phyloP scores from a whole-genome alignment of 2,888 invertebrate genomes.

The Brenthis daphne region DNA sequence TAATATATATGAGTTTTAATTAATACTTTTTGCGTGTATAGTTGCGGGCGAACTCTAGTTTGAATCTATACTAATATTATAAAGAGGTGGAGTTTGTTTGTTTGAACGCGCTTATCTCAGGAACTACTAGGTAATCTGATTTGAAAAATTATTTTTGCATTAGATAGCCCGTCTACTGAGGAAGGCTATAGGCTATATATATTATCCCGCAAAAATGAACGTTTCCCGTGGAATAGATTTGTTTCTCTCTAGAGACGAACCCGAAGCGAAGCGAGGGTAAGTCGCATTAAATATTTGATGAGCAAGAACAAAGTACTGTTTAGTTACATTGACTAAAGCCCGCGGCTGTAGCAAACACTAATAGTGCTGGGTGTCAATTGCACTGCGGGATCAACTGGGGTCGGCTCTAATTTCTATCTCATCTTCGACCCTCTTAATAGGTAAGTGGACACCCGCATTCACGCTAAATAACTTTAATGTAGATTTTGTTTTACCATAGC shows the following conservation, averaged over 20 bases:
- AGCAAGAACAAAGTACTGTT: slow-evolving; percentile 44
- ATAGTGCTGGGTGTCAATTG: slow-evolving; percentile 48
- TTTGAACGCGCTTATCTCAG: too few species aligned
- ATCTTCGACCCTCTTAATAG: slow-evolving; percentile 62
- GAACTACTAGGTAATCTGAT: too few species aligned
- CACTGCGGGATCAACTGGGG: slow-evolving; percentile 50
- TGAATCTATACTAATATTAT: neutral
- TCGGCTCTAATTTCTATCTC: slow-evolving; percentile 51
- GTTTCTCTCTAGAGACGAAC: too few species aligned
- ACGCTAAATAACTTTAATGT: slow-evolving; percentile 60
- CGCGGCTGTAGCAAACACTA: slow-evolving; percentile 51
- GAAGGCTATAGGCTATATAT: too few species aligned
- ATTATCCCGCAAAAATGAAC: too few species aligned
- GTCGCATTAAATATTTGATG: slow-evolving; percentile 20
- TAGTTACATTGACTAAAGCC: slow-evolving; percentile 61
- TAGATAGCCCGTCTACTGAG: too few species aligned
- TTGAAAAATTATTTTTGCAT: too few species aligned
- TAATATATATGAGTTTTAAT: neutral
- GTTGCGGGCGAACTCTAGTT: slow-evolving; percentile 1
- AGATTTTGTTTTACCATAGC: slow-evolving; percentile 46
- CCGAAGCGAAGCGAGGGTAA: too few species aligned
- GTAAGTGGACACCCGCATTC: slow-evolving; percentile 73
- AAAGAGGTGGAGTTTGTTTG: too few species aligned
- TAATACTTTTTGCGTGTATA: neutral
- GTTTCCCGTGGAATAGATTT: too few species aligned